These are phyloP conservation scores for Antechinus stuartii DNA, from an alignment of 2,113 vertebrate species.

Conservation along the genomic window DNA sequence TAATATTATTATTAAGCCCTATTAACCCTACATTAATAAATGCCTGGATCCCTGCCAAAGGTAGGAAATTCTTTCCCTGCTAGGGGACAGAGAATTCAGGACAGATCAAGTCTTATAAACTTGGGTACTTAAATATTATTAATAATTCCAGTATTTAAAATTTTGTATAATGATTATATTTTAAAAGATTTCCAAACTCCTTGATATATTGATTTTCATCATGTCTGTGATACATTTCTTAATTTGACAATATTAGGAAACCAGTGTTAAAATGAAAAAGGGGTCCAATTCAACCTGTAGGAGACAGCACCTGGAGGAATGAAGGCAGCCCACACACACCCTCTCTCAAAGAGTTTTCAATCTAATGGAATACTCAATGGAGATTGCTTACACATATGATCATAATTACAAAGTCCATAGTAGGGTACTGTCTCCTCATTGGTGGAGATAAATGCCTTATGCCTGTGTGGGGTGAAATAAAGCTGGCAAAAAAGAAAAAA, in stretches of 20 bases:
- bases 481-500: not conserved
- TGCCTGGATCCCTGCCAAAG: slow-evolving; percentile 70
- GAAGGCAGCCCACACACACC: not conserved
- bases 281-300: not conserved
- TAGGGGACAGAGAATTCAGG: slow-evolving; percentile 2
- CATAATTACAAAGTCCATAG: not conserved
- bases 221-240: not conserved
- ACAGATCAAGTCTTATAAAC: slow-evolving; percentile 14
- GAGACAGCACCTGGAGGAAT: not conserved
- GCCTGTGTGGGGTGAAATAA: not conserved
- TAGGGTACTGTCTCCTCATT: not conserved
- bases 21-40: slow-evolving; percentile 67
- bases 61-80: slow-evolving; percentile 11
- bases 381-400: not conserved
- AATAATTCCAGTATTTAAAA: slow-evolving; percentile 16
- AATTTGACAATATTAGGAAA: not conserved
- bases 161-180: not conserved
- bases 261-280: not conserved
- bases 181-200: not conserved
- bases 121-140: not conserved
- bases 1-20: slow-evolving; percentile 76
- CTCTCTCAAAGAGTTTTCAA: not conserved
- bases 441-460: not conserved
- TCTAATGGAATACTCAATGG: not conserved
- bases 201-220: not conserved